Conservation (phyloP, 2,888 invertebrate species). For the Ichneumon xanthorius region DNA sequence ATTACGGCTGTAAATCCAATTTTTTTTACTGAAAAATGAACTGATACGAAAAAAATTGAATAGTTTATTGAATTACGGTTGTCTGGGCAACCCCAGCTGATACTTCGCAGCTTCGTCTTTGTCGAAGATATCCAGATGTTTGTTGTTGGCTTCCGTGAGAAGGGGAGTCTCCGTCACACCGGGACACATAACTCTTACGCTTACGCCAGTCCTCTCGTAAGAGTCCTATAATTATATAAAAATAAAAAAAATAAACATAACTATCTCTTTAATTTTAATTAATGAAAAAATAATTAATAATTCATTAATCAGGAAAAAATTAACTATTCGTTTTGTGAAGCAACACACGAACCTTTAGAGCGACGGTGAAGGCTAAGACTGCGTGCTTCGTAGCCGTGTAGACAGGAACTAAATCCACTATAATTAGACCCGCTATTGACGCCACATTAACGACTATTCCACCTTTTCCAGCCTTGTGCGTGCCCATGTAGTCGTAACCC, state of each 20-base stretch:
- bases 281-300: background rate
- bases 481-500: too few species aligned
- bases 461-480: too few species aligned
- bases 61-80: conserved; percentile 71
- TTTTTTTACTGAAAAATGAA: too few species aligned
- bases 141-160: conserved; percentile 70
- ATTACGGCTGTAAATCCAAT: conserved; percentile 67
- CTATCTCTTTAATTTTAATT: too few species aligned
- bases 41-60: background rate
- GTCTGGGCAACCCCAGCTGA: conserved; percentile 71
- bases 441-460: conserved; percentile 86
- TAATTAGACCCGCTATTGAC: conserved; percentile 86
- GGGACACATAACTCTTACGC: conserved; percentile 81
- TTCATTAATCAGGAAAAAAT: background rate
- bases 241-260: conserved; percentile 33
- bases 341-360: too few species aligned
- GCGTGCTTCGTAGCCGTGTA: conserved; percentile 82
- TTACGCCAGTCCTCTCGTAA: conserved; percentile 79
- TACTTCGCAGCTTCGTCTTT: conserved; percentile 69
- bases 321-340: too few species aligned
- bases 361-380: too few species aligned
- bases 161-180: conserved; percentile 78
- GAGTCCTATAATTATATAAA: background rate
- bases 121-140: conserved; percentile 74
- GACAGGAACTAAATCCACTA: conserved; percentile 84